Evolutionary conservation across 1,140 invertebrate genomes (phyloP).

Genomic region (Ctenoplectra terminalis): DNA sequence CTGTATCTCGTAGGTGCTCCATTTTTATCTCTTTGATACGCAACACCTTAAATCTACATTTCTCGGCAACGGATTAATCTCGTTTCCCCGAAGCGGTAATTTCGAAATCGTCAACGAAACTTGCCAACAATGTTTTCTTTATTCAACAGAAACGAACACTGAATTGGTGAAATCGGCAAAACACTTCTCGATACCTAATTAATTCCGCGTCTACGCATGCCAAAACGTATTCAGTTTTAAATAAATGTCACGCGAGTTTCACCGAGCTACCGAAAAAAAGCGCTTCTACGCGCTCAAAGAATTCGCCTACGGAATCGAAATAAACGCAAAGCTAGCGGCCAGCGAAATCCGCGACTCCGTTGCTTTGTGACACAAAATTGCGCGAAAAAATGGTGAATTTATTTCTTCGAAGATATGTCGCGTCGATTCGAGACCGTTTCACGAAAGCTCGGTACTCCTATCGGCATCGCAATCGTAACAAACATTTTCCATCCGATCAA

Average conservation of each 20-base stretch:
- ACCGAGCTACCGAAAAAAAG: neutral
- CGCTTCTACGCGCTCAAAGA: neutral
- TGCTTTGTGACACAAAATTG: neutral
- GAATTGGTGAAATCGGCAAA: neutral
- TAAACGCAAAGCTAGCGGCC: neutral
- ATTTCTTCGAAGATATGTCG: neutral
- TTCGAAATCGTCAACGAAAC: no score
- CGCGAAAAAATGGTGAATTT: neutral
- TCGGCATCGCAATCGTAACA: neutral
- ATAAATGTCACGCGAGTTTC: neutral
- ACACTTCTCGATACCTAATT: no score
- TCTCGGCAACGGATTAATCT: no score
- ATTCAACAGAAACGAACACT: neutral
- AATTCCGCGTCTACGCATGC: neutral
- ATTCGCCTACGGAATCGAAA: neutral
- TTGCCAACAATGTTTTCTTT: neutral
- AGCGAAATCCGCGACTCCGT: no score
- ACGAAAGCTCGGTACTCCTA: neutral
- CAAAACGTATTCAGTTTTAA: neutral
- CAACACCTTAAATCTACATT: no score
- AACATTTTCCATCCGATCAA: slow-evolving; percentile 10
- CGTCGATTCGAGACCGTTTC: no score
- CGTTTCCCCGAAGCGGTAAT: no score
- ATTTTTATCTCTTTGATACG: no score
- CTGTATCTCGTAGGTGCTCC: no score